Evolutionary conservation across 2,888 invertebrate genomes (phyloP).

Genomic region (Machimus rusticus): DNA sequence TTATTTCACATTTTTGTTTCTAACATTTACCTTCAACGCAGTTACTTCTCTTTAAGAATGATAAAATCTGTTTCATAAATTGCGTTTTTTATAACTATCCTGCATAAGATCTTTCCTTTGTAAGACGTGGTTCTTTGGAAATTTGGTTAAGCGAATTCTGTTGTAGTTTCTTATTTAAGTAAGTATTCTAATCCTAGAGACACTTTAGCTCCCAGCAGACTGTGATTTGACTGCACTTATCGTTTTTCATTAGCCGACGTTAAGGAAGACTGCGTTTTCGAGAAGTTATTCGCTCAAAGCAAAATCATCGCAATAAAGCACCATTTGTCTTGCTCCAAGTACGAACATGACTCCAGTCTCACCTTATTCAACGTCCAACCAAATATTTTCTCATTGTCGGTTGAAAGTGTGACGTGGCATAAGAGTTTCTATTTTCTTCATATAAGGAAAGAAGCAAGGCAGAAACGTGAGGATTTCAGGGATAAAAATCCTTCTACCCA

Average conservation of each 20-base stretch:
- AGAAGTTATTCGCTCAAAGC: conserved; percentile 15
- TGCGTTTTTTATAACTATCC: no score
- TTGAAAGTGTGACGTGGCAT: not conserved
- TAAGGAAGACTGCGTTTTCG: not conserved
- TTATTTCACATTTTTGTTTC: no score
- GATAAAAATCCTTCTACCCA: not conserved
- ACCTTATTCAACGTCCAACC: not conserved
- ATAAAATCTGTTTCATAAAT: no score
- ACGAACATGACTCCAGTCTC: not conserved
- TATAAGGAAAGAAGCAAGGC: not conserved
- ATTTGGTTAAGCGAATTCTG: not conserved
- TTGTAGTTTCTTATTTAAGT: not conserved
- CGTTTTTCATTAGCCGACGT: not conserved
- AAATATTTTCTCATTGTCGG: conserved; percentile 30
- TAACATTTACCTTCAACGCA: no score
- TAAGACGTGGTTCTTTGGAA: not conserved
- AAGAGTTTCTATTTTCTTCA: conserved; percentile 7
- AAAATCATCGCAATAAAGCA: conserved; percentile 3
- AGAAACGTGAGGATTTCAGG: conserved; percentile 27
- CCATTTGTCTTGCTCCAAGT: conserved; percentile 28
- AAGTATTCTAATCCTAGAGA: not conserved
- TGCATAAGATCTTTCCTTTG: not conserved
- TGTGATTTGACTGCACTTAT: not conserved
- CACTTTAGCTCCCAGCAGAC: not conserved
- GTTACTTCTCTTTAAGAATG: no score